Evolutionary conservation across 2,888 invertebrate species (phyloP).

Genomic region (Lasioglossum oenotherae): DNA sequence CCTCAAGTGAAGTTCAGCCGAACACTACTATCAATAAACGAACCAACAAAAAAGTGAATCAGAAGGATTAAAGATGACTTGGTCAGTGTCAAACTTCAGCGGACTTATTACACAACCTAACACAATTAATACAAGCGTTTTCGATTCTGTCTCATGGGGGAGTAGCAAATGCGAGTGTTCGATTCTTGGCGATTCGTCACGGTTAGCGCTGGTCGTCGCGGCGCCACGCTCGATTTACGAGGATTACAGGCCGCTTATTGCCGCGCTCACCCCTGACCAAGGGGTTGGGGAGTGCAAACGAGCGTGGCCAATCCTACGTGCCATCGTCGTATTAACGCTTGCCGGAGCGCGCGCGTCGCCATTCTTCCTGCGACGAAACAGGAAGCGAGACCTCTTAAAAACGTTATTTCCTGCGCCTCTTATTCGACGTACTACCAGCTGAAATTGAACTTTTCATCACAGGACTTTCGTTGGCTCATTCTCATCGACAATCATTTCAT

Average conservation of each 20-base stretch:
- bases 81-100: too few relatives aligned
- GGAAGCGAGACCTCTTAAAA: background rate
- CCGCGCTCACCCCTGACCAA: conserved; percentile 17
- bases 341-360: conserved; percentile 7
- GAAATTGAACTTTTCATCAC: background rate
- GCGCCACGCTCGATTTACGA: conserved; percentile 72
- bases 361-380: background rate
- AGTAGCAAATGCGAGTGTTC: conserved; percentile 46
- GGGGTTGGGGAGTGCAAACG: conserved; percentile 42
- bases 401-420: background rate
- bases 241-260: conserved; percentile 69
- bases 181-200: conserved; percentile 57
- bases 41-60: too few relatives aligned
- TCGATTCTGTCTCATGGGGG: background rate
- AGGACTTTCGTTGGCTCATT: background rate
- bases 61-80: too few relatives aligned
- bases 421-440: background rate
- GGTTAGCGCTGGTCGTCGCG: conserved; percentile 51
- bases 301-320: conserved; percentile 37
- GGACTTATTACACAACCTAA: too few relatives aligned
- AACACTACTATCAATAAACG: too few relatives aligned
- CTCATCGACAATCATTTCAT: too few relatives aligned
- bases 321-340: conserved; percentile 33
- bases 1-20: too few relatives aligned
- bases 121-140: background rate